A percentile compares a stretch with the other conserved stretches of the same genome.
Conservation (phyloP, 2,113 vertebrate genomes). For the Bolborhynchus lineola region DNA sequence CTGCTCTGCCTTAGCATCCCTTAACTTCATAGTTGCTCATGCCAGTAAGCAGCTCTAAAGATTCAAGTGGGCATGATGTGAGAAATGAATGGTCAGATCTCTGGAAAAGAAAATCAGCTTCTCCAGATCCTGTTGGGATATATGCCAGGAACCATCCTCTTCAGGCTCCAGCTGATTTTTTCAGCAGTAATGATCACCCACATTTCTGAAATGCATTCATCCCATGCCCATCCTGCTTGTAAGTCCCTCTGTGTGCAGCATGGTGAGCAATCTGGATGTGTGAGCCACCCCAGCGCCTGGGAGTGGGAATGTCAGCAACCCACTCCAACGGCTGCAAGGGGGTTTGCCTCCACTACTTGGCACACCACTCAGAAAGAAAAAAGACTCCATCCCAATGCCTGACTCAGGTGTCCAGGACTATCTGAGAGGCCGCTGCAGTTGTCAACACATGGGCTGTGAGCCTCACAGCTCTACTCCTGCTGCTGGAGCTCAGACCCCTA, state of each 20-base stretch:
- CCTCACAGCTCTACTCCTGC: background rate
- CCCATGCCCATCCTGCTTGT: background rate
- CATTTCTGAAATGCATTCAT: background rate
- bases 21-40: background rate
- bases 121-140: background rate
- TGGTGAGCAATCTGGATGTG: background rate
- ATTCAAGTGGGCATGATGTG: background rate
- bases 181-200: background rate
- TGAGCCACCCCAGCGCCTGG: background rate
- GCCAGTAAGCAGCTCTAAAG: background rate
- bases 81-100: background rate
- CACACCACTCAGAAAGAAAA: background rate
- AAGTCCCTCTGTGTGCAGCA: background rate
- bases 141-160: background rate
- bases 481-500: background rate
- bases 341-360: background rate
- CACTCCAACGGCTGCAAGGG: background rate
- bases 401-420: background rate
- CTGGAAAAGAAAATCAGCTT: background rate
- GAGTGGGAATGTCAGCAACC: background rate
- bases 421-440: background rate
- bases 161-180: background rate
- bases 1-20: background rate
- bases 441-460: fast-evolving
- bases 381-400: background rate